These are phyloP conservation scores for Corythaeola cristata DNA, from an alignment of 2,113 vertebrate genomes.

Conservation along the genomic window DNA sequence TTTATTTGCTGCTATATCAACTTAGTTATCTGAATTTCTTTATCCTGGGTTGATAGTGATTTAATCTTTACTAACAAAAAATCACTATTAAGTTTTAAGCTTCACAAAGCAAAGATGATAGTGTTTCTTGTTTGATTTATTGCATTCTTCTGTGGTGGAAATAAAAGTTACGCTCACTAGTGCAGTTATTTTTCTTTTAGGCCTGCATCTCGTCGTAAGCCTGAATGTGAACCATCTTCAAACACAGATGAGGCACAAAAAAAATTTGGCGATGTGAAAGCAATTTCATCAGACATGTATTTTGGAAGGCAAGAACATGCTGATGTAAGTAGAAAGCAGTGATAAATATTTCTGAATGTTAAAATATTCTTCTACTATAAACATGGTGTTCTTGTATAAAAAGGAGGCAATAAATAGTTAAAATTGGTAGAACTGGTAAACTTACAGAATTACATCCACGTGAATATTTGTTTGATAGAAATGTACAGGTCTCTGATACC, in stretches of 20 bases:
- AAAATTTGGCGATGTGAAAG: conserved; percentile 90
- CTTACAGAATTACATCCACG: neutral
- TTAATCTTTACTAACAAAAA: neutral
- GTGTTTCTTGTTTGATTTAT: neutral
- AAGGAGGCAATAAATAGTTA: neutral
- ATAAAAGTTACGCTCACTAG: neutral
- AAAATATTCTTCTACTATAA: neutral
- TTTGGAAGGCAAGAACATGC: conserved; percentile 89
- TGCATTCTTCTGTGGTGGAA: neutral
- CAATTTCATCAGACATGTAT: conserved; percentile 97
- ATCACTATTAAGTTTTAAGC: neutral
- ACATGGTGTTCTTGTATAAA: neutral
- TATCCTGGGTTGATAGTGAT: neutral
- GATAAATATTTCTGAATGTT: neutral
- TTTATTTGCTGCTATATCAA: neutral
- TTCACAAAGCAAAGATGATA: neutral
- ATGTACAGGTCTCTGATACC: neutral
- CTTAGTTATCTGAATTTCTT: neutral
- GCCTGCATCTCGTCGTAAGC: conserved; percentile 81
- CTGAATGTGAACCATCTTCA: conserved; percentile 62
- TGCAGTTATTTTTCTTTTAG: conserved; percentile 53
- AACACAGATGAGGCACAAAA: conserved; percentile 86
- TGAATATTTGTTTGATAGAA: neutral
- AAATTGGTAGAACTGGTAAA: neutral
- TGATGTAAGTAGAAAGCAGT: conserved; percentile 76